Evolutionary conservation across 2,888 invertebrate genomes (phyloP), one percentile per base, ranked within the genome.

Genomic region (Drymonia ruficornis): DNA sequence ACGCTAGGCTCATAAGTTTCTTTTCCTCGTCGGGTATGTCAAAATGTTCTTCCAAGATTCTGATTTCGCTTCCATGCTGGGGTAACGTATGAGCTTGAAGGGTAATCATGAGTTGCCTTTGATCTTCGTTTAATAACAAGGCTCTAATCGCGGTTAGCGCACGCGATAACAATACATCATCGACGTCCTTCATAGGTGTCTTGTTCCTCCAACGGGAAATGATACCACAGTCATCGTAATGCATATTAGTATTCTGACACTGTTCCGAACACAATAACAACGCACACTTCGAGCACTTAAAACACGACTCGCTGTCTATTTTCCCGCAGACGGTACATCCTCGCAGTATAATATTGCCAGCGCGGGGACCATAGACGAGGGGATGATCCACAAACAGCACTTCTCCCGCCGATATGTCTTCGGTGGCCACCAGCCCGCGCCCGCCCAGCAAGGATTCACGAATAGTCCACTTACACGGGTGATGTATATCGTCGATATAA

Each of bases 301-400:
- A 81, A 61, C 86, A 85, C 13, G 70, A 68, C 58, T 89, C 84
- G 40, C 76, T 70, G 58, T 91, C 84, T 50, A 93, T 73, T 65
- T 93, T 93, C 67, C 93, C 94, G 74, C 96, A 97, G 65, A 93
- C 94, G 1, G 95, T 94, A 81, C 96, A 96, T 55, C 94, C 93
- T 73, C 94, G 91, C 54, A 94, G 93, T 16, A 93, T 81, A 38
- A 87, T 86, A 50, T 85, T 86, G 51, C 93, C 89, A 38, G 94
- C 91, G 46, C 96, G 94, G 0, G 96, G 96, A 0, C 97, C 97
- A 49, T 94, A 82, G 43, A 97, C 89, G 44, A 97, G 82, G 0
- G 97, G 95, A 52, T 89, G 91, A 78, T 97, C 97, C 12, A 93
- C 90, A 74, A 95, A 96, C 50, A 97, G 93, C 31, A 96, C 81